phyloP scores from a whole-genome alignment of 2,888 invertebrate species.

The Antitype chi region DNA sequence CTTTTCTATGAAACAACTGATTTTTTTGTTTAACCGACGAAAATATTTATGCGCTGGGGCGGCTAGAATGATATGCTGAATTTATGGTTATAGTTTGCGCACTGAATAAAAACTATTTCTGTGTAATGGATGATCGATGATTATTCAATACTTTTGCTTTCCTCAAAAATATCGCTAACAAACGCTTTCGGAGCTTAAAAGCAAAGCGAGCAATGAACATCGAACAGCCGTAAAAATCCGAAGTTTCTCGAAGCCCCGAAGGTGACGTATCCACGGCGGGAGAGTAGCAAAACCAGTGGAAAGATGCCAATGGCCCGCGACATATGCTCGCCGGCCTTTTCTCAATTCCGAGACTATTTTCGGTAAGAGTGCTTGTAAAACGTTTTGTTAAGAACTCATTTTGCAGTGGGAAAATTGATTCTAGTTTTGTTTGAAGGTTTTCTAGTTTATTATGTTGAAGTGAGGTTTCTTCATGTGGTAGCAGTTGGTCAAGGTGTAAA shows the following conservation, averaged over 20 bases:
- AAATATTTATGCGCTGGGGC: no score
- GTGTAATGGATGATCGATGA: no score
- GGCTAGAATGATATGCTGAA: no score
- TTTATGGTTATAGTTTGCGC: no score
- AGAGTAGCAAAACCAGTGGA: constrained; percentile 79
- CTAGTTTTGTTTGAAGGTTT: background rate
- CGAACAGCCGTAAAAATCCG: constrained; percentile 29
- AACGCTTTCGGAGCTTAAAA: background rate
- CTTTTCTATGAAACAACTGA: no score
- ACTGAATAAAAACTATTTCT: no score
- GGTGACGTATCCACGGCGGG: constrained; percentile 54
- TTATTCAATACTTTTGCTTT: background rate
- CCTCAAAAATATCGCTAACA: background rate
- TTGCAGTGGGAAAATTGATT: constrained; percentile 44
- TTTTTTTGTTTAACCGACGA: no score
- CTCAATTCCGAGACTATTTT: constrained; percentile 76
- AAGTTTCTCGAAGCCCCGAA: constrained; percentile 39
- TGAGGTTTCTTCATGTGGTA: background rate
- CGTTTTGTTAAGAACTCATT: constrained; percentile 64
- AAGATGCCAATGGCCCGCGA: constrained; percentile 79
- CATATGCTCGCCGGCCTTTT: constrained; percentile 77
- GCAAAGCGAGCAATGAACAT: constrained; percentile 64
- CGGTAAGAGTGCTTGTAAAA: constrained; percentile 68
- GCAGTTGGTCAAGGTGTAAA: no score
- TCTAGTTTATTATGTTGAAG: background rate